phyloP scores from a whole-genome alignment of 2,888 invertebrate genomes.

The Coleophora flavipennella region DNA sequence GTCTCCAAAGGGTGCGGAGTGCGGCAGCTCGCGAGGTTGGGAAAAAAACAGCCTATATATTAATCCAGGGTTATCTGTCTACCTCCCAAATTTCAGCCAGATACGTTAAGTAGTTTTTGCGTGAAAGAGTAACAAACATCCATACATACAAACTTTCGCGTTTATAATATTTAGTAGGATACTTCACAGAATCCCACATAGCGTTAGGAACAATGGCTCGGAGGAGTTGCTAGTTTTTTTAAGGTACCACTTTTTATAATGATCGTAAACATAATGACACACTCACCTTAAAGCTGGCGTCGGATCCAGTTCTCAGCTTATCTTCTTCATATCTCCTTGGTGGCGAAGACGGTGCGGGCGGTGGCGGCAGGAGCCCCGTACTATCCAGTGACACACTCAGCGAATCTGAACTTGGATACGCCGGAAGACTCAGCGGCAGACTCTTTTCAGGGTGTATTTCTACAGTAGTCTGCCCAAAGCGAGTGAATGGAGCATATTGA shows the following conservation, averaged over 20 bases:
- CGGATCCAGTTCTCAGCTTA: constrained; percentile 79
- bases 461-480: constrained; percentile 73
- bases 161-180: no score
- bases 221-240: no score
- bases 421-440: constrained; percentile 74
- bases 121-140: no score
- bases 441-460: constrained; percentile 74
- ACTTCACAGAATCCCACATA: no score
- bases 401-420: constrained; percentile 77
- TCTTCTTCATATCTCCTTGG: constrained; percentile 64
- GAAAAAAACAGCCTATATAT: no score
- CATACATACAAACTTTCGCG: no score
- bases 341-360: constrained; percentile 77
- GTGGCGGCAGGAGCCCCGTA: constrained; percentile 76
- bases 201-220: no score
- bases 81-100: no score
- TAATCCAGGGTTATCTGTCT: no score
- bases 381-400: constrained; percentile 76
- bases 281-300: constrained; percentile 86
- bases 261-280: neutral
- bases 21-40: no score
- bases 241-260: neutral
- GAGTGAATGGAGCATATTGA: constrained; percentile 62
- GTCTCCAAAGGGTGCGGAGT: no score
- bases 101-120: no score